Conservation (phyloP, 2,797 vertebrate species). For the Sebastes glaucus region DNA sequence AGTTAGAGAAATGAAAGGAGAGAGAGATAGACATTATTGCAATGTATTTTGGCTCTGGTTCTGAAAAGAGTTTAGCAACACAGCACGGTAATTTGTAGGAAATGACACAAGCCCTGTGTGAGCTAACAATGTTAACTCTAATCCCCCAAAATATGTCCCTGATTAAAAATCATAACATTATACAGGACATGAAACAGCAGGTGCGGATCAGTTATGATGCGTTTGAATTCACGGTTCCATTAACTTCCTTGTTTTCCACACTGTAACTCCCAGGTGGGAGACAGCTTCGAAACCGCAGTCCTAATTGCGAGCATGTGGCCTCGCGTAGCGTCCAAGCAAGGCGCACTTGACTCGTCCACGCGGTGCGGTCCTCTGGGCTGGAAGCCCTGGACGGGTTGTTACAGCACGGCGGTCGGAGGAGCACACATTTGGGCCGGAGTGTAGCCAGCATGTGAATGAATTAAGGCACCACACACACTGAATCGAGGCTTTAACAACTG, state of each 20-base stretch:
- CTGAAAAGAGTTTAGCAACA: constrained; percentile 23
- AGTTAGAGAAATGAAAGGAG: not conserved
- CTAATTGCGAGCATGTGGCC: constrained; percentile 74
- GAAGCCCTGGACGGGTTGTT: not conserved
- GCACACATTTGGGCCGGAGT: not conserved
- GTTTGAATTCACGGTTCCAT: constrained; percentile 67
- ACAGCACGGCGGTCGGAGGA: not conserved
- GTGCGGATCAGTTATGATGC: constrained; percentile 50
- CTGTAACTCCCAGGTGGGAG: constrained; percentile 66
- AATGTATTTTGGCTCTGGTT: constrained; percentile 23
- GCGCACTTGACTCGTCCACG: constrained; percentile 45
- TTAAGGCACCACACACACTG: not conserved
- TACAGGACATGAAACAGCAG: constrained; percentile 58
- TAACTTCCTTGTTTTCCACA: constrained; percentile 63
- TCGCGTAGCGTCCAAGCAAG: constrained; percentile 45
- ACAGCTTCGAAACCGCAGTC: constrained; percentile 56
- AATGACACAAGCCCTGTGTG: constrained; percentile 48
- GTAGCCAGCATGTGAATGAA: not conserved
- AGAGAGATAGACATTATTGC: not conserved
- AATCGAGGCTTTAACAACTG: not conserved
- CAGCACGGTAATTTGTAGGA: constrained; percentile 33
- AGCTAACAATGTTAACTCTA: constrained; percentile 24
- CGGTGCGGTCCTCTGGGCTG: constrained; percentile 16
- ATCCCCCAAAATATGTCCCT: constrained; percentile 40
- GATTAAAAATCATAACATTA: constrained; percentile 48